Evolutionary conservation across 2,888 invertebrate genomes (phyloP).

Genomic region (Zygaena filipendulae): DNA sequence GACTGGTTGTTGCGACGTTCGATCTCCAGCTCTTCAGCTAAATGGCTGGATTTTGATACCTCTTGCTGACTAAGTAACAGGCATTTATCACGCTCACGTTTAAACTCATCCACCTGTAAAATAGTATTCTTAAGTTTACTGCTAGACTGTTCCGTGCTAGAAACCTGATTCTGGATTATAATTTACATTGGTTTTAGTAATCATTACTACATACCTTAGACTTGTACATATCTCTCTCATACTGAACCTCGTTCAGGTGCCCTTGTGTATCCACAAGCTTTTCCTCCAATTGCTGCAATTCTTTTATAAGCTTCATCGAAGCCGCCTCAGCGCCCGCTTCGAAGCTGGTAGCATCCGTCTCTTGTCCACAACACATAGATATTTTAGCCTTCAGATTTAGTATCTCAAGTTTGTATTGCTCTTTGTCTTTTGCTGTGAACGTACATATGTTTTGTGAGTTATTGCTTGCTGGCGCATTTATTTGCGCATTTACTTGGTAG

Average conservation of each 20-base stretch:
- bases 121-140: not conserved
- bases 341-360: slow-evolving; percentile 21
- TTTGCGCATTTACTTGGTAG: no score
- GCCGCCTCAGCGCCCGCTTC: slow-evolving; percentile 22
- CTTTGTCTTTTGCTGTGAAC: slow-evolving; percentile 49
- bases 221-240: slow-evolving; percentile 57
- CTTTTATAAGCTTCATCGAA: slow-evolving; percentile 34
- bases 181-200: not conserved
- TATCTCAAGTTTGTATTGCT: slow-evolving; percentile 46
- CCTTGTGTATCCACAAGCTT: slow-evolving; percentile 56
- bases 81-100: slow-evolving; percentile 47
- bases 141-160: no score
- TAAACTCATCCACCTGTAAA: slow-evolving; percentile 54
- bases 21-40: slow-evolving; percentile 36
- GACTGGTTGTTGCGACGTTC: slow-evolving; percentile 32
- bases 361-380: slow-evolving; percentile 39
- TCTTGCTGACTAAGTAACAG: slow-evolving; percentile 35
- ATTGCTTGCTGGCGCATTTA: no score
- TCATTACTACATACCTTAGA: slow-evolving; percentile 21
- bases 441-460: no score
- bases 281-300: slow-evolving; percentile 64
- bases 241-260: slow-evolving; percentile 59
- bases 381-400: slow-evolving; percentile 44
- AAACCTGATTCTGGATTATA: no score
- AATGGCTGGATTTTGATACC: slow-evolving; percentile 23